phyloP scores from a whole-genome alignment of 2,113 vertebrate genomes.

The Takifugu bimaculatus region DNA sequence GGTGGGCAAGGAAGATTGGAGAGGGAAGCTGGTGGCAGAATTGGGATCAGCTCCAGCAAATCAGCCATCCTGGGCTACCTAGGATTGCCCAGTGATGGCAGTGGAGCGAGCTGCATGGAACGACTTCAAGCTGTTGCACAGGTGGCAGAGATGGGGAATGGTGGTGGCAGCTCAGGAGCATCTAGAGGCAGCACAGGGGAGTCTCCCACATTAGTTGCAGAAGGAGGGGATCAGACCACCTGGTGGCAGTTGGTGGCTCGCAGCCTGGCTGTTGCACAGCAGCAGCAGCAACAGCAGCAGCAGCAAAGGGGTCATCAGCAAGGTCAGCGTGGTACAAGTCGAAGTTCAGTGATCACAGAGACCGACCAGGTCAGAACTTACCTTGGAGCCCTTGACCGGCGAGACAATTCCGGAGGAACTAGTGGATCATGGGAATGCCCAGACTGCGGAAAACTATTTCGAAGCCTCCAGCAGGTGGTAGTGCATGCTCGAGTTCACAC shows the following conservation, averaged over 20 bases:
- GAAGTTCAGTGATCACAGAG: constrained; percentile 63
- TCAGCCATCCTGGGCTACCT: constrained; percentile 81
- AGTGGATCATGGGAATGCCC: constrained; percentile 77
- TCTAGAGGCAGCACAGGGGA: constrained; percentile 43
- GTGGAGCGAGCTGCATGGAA: constrained; percentile 84
- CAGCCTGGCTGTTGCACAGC: constrained; percentile 69
- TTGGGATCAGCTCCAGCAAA: constrained; percentile 65
- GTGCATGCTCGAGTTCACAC: constrained; percentile 74
- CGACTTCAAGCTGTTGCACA: constrained; percentile 82
- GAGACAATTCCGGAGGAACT: constrained; percentile 51
- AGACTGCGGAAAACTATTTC: constrained; percentile 77
- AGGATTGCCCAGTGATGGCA: constrained; percentile 75
- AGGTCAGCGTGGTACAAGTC: constrained; percentile 48
- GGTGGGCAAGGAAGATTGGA: constrained; percentile 53
- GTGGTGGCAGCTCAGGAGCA: constrained; percentile 40
- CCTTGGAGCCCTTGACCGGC: constrained; percentile 62
- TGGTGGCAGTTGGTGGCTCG: constrained; percentile 79
- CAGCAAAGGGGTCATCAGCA: constrained; percentile 67
- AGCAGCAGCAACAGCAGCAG: constrained; percentile 64
- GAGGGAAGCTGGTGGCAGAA: constrained; percentile 36
- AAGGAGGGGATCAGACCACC: constrained; percentile 67
- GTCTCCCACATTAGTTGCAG: constrained; percentile 25
- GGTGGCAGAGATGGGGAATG: constrained; percentile 76
- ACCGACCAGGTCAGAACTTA: constrained; percentile 72
- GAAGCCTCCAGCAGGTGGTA: constrained; percentile 75